Conservation (phyloP, 2,797 vertebrate genomes). For the Coendou prehensilis region DNA sequence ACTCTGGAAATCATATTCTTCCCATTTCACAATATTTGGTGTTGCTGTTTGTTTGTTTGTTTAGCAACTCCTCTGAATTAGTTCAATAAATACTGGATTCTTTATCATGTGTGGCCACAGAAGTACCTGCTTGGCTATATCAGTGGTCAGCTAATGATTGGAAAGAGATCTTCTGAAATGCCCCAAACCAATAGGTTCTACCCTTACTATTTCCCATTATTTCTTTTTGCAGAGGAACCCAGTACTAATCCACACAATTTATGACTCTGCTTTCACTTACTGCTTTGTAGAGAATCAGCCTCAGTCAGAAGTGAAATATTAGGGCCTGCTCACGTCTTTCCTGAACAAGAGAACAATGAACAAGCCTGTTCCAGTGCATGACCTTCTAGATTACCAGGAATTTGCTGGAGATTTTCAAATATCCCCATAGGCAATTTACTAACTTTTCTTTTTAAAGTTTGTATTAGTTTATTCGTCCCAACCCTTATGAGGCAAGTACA, state of each 20-base stretch:
- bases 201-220: background rate
- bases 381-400: background rate
- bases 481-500: background rate
- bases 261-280: background rate
- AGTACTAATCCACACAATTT: background rate
- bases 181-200: background rate
- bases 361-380: background rate
- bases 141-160: background rate
- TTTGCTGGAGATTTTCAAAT: background rate
- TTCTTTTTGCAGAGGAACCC: background rate
- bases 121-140: background rate
- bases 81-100: background rate
- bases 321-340: background rate
- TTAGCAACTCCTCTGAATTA: background rate
- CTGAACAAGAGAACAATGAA: background rate
- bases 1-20: background rate
- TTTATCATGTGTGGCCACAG: background rate
- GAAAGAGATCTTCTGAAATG: background rate
- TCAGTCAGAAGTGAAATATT: background rate
- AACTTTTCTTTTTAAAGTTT: background rate
- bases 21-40: background rate
- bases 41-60: conserved; percentile 8
- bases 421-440: background rate
- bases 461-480: background rate
- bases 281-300: background rate